Evolutionary conservation across 2,797 vertebrate genomes (phyloP).

Genomic region (Pseudochirops corinnae): DNA sequence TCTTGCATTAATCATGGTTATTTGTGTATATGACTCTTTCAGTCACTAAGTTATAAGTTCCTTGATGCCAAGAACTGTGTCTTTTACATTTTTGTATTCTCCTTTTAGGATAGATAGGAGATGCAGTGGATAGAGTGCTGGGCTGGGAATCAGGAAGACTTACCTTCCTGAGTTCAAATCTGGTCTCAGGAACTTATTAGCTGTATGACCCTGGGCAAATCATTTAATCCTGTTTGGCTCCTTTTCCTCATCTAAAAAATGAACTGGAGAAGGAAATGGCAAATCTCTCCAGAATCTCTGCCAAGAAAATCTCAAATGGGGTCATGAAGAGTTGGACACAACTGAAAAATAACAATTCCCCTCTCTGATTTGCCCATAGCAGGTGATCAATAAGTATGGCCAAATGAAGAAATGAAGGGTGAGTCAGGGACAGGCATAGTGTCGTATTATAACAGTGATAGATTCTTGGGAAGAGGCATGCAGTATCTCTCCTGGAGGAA

Average conservation of each 20-base stretch:
- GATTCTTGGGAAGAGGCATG: background rate
- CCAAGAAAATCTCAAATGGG: background rate
- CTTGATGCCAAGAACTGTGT: background rate
- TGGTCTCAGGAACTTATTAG: background rate
- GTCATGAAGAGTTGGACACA: background rate
- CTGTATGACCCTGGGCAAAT: background rate
- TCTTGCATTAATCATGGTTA: background rate
- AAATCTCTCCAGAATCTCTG: background rate
- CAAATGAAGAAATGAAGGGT: background rate
- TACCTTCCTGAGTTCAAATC: background rate
- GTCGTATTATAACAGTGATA: background rate
- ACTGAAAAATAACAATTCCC: background rate
- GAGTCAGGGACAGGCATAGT: background rate
- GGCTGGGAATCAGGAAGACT: background rate
- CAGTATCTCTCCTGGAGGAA: background rate
- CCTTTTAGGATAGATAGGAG: background rate
- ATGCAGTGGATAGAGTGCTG: background rate
- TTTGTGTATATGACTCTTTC: background rate
- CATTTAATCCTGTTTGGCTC: background rate
- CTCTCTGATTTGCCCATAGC: background rate
- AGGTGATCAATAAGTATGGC: background rate
- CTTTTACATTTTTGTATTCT: background rate
- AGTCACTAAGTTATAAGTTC: background rate
- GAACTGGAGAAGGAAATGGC: background rate
- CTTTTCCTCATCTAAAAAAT: background rate